Evolutionary conservation across 2,888 invertebrate genomes (phyloP).

Genomic region (Rotaria socialis): DNA sequence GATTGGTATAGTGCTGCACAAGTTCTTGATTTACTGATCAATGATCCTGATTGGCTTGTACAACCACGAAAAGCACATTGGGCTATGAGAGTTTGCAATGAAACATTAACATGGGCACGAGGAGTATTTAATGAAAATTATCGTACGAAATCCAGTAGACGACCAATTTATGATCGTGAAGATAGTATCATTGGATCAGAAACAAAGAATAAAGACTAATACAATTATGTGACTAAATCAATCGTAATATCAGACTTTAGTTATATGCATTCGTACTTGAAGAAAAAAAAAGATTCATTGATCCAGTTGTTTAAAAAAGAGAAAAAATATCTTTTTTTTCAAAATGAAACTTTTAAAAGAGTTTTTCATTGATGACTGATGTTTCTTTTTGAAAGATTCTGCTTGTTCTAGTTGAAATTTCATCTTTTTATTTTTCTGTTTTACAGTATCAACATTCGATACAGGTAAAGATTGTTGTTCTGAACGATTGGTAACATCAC

Average conservation of each 20-base stretch:
- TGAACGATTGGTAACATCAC: not conserved
- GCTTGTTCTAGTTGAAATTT: too few relatives aligned
- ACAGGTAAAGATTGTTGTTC: too few relatives aligned
- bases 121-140: slow-evolving; percentile 34
- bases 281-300: too few relatives aligned
- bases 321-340: too few relatives aligned
- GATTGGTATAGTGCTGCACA: slow-evolving; percentile 23
- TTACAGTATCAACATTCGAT: too few relatives aligned
- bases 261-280: too few relatives aligned
- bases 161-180: not conserved
- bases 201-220: not conserved
- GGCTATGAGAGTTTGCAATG: slow-evolving; percentile 15
- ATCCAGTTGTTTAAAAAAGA: too few relatives aligned
- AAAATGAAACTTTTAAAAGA: too few relatives aligned
- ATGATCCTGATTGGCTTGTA: slow-evolving; percentile 26
- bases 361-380: too few relatives aligned
- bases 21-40: not conserved
- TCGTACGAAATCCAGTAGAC: not conserved
- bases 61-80: slow-evolving; percentile 12
- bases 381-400: too few relatives aligned
- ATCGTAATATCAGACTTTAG: too few relatives aligned
- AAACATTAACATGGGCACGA: not conserved
- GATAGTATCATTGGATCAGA: not conserved
- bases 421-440: too few relatives aligned
- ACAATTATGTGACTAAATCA: not conserved